Evolutionary conservation across 2,888 invertebrate species (phyloP).

Genomic region (Operophtera brumata): DNA sequence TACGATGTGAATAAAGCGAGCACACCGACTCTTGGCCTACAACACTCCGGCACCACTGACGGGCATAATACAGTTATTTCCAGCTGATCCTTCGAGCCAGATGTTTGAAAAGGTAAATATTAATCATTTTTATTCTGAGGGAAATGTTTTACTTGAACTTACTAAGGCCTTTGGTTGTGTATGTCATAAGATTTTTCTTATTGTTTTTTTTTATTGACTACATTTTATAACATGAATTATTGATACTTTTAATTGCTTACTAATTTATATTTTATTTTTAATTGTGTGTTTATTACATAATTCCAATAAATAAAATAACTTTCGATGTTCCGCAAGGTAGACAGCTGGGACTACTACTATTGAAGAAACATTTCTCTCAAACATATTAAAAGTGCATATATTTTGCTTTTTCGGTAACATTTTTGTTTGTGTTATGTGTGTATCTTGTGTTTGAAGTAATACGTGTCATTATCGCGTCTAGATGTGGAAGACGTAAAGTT

Average conservation of each 20-base stretch:
- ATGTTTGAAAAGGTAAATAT: constrained; percentile 60
- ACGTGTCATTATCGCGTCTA: constrained; percentile 61
- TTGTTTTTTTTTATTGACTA: not conserved
- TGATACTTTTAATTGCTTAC: constrained; percentile 9
- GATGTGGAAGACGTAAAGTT: constrained; percentile 99
- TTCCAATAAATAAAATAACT: not conserved
- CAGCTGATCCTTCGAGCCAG: constrained; percentile 51
- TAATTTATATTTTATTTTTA: constrained; percentile 3
- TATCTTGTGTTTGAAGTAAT: constrained; percentile 13
- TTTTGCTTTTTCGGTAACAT: constrained; percentile 27
- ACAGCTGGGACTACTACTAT: constrained; percentile 15
- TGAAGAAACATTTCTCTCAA: constrained; percentile 30
- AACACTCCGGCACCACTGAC: constrained; percentile 77
- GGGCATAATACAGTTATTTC: constrained; percentile 80
- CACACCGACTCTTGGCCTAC: constrained; percentile 76
- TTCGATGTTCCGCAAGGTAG: constrained; percentile 25
- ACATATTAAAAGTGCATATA: constrained; percentile 8
- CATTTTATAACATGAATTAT: constrained; percentile 5
- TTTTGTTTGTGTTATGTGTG: constrained; percentile 17
- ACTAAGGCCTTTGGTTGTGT: constrained; percentile 22
- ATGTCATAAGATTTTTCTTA: not conserved
- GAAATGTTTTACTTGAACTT: constrained; percentile 30
- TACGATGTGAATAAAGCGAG: constrained; percentile 58
- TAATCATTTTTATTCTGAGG: constrained; percentile 28
- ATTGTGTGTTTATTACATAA: not conserved